Evolutionary conservation across 2,888 invertebrate genomes (phyloP), one percentile per base, ranked within the genome.

Genomic region (Salticus scenicus): DNA sequence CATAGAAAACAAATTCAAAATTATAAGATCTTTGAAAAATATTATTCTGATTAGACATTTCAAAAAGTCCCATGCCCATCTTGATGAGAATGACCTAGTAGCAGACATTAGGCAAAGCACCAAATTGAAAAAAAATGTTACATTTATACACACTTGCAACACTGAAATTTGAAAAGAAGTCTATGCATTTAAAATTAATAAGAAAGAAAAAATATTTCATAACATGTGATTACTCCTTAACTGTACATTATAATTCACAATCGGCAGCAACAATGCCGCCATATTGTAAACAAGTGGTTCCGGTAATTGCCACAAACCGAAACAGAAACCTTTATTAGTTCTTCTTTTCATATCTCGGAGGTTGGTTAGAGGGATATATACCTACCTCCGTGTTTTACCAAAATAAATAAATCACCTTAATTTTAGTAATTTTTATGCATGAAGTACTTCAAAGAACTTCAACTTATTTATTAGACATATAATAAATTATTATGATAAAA

Each of bases 31-130:
- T 14, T 76, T 76, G 66, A 71, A 66, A 76, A 37, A 42, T 30
- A 41, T 76, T 66, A 47, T 76, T 71, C 76, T 71, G 71, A 37
- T 66, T 28, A 70, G 70, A 75, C 75, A 76, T 28, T 66, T 41
- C 71, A 51, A 20, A 12, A 76, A 83, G 76, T 76, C 76, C 82
- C 76, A 76, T 83, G 82, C 76, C 82, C 82, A 83, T 76, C 76
- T 64, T 42, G 71, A 75, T 27, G 66, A 76, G 64, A 47, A 76
- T 72, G 82, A 76, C 72, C 74, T 83, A 64, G 70, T 42, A 70
- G 82, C 69, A 83, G 82, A 83, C 82, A 83, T 83, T 31, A 76
- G 82, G 82, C 64, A 83, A 66, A 76, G 28, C 30, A 41, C 41
- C 41, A 42, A 42, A 73, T 42, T 20, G 24, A 28, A 47, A 31